These are phyloP conservation scores for Alca torda DNA, from an alignment of 2,797 vertebrate genomes.

Conservation along the genomic window DNA sequence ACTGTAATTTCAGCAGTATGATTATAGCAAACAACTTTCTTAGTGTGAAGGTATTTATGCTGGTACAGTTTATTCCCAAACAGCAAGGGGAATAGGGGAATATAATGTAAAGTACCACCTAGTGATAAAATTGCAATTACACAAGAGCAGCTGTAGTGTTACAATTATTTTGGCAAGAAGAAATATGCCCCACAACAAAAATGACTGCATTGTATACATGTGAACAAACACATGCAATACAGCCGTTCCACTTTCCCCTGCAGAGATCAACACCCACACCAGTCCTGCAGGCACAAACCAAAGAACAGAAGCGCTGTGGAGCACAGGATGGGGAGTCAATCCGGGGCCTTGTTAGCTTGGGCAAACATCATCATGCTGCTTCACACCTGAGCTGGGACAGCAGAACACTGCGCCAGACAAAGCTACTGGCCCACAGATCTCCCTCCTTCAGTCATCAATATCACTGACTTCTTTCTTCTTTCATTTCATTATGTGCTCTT, in stretches of 20 bases:
- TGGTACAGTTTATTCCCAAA: background rate
- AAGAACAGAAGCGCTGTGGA: background rate
- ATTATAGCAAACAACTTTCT: background rate
- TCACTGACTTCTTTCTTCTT: background rate
- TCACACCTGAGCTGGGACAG: background rate
- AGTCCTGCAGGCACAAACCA: background rate
- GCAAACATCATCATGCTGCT: background rate
- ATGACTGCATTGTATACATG: background rate
- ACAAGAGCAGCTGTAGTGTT: background rate
- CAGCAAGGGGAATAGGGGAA: background rate
- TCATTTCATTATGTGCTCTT: background rate
- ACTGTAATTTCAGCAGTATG: background rate
- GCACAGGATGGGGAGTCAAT: background rate
- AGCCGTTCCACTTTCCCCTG: background rate
- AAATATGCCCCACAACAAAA: background rate
- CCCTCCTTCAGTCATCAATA: background rate
- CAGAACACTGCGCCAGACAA: background rate
- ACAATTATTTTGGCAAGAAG: background rate
- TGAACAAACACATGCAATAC: background rate
- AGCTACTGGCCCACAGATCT: background rate
- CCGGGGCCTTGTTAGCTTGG: accelerated
- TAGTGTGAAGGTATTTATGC: background rate
- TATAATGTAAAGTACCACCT: background rate
- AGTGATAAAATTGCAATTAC: background rate
- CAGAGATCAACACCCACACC: background rate